Percentiles rank a stretch among this genome's conserved stretches.
These are phyloP conservation scores for Agapetus fuscipes DNA, from an alignment of 2,888 invertebrate genomes.

Conservation along the genomic window DNA sequence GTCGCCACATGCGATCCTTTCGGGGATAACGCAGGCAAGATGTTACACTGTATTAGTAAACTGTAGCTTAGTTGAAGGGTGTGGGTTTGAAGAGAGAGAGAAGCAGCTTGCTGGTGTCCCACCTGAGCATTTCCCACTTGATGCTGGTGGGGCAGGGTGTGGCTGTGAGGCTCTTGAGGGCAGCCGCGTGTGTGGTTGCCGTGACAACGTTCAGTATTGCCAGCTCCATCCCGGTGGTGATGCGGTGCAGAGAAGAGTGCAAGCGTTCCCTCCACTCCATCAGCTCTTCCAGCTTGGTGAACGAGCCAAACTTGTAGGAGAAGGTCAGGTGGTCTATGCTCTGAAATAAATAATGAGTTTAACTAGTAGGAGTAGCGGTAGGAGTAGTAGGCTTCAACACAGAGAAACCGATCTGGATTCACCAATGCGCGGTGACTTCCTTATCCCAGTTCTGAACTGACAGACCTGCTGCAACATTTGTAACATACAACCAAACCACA, in stretches of 20 bases:
- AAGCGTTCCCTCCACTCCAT: conserved; percentile 73
- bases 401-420: neutral
- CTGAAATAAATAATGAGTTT: conserved; percentile 44
- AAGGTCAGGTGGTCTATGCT: conserved; percentile 85
- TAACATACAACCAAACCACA: neutral
- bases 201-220: conserved; percentile 55
- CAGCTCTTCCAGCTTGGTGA: conserved; percentile 85
- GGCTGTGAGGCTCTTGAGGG: conserved; percentile 6
- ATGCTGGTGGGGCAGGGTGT: conserved; percentile 26
- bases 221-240: conserved; percentile 53
- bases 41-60: too few relatives aligned
- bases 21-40: too few relatives aligned
- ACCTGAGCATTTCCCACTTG: conserved; percentile 46
- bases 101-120: too few relatives aligned
- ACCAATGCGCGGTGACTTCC: too few relatives aligned
- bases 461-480: neutral
- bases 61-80: too few relatives aligned
- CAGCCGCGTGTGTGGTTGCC: conserved; percentile 13
- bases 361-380: neutral
- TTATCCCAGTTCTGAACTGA: conserved; percentile 1
- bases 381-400: neutral
- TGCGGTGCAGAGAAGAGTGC: conserved; percentile 72
- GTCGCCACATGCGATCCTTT: too few relatives aligned
- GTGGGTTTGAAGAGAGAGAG: too few relatives aligned
- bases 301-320: conserved; percentile 91